These are phyloP conservation scores for Xylophagus ater DNA, from an alignment of 2,888 invertebrate genomes.

Conservation along the genomic window DNA sequence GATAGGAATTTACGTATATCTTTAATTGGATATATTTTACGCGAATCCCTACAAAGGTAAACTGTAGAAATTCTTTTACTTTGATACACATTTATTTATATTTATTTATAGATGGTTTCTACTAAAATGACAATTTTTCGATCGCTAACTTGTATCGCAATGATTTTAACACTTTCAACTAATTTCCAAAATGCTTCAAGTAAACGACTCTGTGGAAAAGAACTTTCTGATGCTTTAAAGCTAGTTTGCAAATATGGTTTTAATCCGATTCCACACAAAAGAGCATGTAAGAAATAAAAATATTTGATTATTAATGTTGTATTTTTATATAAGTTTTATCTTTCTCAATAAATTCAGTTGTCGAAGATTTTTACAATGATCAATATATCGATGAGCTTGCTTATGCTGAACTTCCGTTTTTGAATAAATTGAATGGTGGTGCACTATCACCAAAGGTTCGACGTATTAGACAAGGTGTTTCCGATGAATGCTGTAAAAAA, in stretches of 20 bases:
- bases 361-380: slow-evolving; percentile 7
- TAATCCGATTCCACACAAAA: not conserved
- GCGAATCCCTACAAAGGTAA: not conserved
- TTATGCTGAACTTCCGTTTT: not conserved
- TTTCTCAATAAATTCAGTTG: not conserved
- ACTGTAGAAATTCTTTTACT: no score
- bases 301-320: no score
- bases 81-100: not conserved
- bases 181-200: not conserved
- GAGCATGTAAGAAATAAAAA: slow-evolving; percentile 6
- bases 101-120: slow-evolving; percentile 1
- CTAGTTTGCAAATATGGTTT: slow-evolving; percentile 2
- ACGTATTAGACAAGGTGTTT: slow-evolving; percentile 3
- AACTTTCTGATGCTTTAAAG: slow-evolving; percentile 2
- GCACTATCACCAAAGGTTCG: slow-evolving; percentile 3
- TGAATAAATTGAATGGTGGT: slow-evolving; percentile 2
- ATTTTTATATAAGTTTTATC: no score
- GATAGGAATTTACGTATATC: not conserved
- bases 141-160: not conserved
- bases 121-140: not conserved
- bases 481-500: slow-evolving; percentile 6
- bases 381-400: not conserved
- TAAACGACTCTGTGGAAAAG: slow-evolving; percentile 4
- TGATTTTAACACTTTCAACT: not conserved
- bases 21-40: not conserved